Percentiles rank a stretch among this genome's conserved stretches.
Evolutionary conservation across 2,797 vertebrate genomes (phyloP).

Genomic region (Apogon talboti): DNA sequence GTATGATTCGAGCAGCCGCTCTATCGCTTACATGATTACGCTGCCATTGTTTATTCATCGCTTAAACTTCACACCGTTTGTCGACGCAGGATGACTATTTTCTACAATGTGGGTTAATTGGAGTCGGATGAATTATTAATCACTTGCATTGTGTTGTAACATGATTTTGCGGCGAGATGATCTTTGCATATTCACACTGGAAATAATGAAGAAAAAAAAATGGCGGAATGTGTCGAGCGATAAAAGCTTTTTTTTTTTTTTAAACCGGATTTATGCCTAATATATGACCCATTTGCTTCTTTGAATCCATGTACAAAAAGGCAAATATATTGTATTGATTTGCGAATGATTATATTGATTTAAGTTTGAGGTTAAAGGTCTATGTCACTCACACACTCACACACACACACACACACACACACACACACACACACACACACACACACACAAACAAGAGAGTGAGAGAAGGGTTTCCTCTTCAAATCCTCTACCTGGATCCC

Average conservation of each 20-base stretch:
- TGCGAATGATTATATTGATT: constrained; percentile 4
- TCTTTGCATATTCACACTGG: background rate
- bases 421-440: background rate
- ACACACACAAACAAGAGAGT: background rate
- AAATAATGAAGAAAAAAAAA: background rate
- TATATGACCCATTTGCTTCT: background rate
- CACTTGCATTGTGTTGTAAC: background rate
- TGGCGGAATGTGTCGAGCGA: background rate
- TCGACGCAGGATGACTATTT: background rate
- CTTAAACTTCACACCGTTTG: background rate
- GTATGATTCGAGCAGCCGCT: background rate
- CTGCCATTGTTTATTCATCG: background rate
- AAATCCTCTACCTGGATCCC: constrained; percentile 38
- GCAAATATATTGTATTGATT: constrained; percentile 24
- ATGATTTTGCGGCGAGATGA: background rate
- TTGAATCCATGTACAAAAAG: background rate
- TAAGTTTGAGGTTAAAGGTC: constrained; percentile 11
- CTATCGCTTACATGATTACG: background rate
- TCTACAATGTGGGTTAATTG: constrained; percentile 11
- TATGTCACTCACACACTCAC: constrained; percentile 1
- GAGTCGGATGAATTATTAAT: constrained; percentile 15
- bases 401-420: background rate
- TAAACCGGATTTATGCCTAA: too few species aligned
- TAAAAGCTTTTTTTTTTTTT: too few species aligned
- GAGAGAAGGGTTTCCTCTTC: background rate